A percentile compares a stretch with the other conserved stretches of the same genome.
Evolutionary conservation across 2,888 invertebrate species (phyloP).

Genomic region (Oxycera nigricornis): DNA sequence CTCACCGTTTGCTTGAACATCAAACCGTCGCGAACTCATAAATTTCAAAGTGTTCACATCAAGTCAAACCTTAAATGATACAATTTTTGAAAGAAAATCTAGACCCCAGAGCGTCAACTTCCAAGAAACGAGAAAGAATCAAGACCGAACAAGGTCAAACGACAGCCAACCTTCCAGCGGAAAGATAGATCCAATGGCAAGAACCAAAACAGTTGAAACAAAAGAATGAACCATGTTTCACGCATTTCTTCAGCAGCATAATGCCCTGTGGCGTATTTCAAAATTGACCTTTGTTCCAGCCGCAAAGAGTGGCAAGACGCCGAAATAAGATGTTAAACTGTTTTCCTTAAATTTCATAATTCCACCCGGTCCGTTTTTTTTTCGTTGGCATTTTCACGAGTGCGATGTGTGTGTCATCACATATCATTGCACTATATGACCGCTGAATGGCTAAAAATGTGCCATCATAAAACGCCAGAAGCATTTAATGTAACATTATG

Average conservation of each 20-base stretch:
- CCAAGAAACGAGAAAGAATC: neutral
- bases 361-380: slow-evolving; percentile 7
- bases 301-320: neutral
- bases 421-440: neutral
- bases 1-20: neutral
- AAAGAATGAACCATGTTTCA: slow-evolving; percentile 9
- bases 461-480: neutral
- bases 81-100: neutral
- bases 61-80: neutral
- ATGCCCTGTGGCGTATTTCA: neutral
- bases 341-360: slow-evolving; percentile 24
- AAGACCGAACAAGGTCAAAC: neutral
- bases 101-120: neutral
- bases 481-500: neutral
- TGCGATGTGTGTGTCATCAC: neutral
- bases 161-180: neutral
- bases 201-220: neutral
- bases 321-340: neutral
- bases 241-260: neutral
- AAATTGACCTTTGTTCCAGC: slow-evolving; percentile 24
- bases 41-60: neutral
- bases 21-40: neutral
- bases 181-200: neutral
- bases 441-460: neutral
- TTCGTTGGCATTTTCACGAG: neutral